Conservation (phyloP, 2,113 vertebrate species). For the Puntigrus tetrazona region DNA sequence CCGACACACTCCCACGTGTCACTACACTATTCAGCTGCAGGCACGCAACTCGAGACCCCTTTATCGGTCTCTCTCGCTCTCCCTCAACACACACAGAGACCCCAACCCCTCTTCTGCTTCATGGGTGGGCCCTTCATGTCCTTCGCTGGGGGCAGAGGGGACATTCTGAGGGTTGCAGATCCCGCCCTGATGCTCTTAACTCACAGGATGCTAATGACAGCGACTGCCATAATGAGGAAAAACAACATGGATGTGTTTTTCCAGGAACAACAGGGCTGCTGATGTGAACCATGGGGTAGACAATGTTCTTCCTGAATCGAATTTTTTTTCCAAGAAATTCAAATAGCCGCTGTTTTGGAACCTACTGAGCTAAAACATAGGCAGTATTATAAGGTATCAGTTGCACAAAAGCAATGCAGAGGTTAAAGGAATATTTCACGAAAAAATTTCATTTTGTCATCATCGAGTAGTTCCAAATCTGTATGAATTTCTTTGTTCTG, state of each 20-base stretch:
- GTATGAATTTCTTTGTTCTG: too few relatives aligned
- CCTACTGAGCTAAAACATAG: not conserved
- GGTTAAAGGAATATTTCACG: too few relatives aligned
- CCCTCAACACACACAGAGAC: conserved; percentile 28
- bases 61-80: not conserved
- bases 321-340: not conserved
- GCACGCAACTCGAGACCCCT: conserved; percentile 18
- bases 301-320: not conserved
- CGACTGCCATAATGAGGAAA: conserved; percentile 72
- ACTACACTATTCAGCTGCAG: conserved; percentile 22
- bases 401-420: not conserved
- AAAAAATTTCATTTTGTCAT: too few relatives aligned
- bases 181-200: conserved; percentile 48
- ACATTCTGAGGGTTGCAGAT: conserved; percentile 61
- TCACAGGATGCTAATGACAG: conserved; percentile 59
- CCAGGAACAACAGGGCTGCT: conserved; percentile 62
- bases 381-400: not conserved
- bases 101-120: conserved; percentile 58
- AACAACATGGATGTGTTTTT: conserved; percentile 66
- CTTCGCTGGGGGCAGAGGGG: conserved; percentile 47
- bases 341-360: not conserved
- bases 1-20: conserved; percentile 52
- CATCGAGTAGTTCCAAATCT: too few relatives aligned
- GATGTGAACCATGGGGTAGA: conserved; percentile 26
- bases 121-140: conserved; percentile 73